A percentile compares a stretch with the other conserved stretches of the same genome.
These are phyloP conservation scores for Oxyura jamaicensis DNA, from an alignment of 2,113 vertebrate genomes.

Conservation along the genomic window DNA sequence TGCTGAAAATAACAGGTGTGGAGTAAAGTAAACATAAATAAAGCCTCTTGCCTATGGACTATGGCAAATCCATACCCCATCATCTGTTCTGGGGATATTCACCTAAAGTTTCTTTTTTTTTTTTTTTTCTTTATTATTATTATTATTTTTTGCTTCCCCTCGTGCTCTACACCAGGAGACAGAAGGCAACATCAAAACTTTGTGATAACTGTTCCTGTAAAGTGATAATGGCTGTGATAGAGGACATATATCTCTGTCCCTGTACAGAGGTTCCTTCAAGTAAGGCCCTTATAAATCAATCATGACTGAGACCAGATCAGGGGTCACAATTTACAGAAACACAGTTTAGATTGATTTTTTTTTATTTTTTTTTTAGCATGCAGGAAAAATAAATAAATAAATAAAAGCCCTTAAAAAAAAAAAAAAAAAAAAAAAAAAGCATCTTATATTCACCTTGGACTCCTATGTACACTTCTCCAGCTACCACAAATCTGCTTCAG, in stretches of 20 bases:
- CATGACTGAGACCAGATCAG: background rate
- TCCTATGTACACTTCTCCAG: background rate
- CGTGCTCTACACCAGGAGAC: background rate
- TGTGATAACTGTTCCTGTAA: background rate
- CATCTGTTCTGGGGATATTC: accelerated
- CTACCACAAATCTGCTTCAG: background rate
- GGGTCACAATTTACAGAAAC: background rate
- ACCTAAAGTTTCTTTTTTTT: background rate
- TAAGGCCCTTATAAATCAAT: background rate
- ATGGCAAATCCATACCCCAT: background rate
- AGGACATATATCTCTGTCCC: background rate
- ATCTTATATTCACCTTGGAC: background rate
- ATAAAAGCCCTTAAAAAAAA: too few species aligned
- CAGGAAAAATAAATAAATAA: too few species aligned
- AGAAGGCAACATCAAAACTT: background rate
- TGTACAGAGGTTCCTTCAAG: background rate
- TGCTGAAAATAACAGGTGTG: accelerated
- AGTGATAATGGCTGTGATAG: accelerated
- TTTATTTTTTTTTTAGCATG: background rate
- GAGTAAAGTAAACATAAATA: background rate
- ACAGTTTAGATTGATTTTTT: background rate
- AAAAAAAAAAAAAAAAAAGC: too few species aligned
- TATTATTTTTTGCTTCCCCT: too few species aligned
- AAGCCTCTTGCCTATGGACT: background rate
- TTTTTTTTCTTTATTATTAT: background rate